A percentile compares a stretch with the other conserved stretches of the same genome.
Conservation (phyloP, 2,888 invertebrate species). For the Drosophila longiperda region DNA sequence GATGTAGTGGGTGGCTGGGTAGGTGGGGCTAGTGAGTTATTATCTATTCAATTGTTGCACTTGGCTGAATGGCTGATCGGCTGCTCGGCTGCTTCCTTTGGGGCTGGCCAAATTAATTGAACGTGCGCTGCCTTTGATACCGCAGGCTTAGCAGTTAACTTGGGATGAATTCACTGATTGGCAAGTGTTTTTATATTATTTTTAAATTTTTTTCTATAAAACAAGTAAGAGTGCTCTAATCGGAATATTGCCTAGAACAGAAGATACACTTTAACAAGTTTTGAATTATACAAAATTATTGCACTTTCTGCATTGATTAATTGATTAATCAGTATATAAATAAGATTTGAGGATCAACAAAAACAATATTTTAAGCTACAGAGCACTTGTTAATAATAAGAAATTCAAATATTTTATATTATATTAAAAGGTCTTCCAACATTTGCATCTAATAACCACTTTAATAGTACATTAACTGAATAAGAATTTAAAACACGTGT, state of each 20-base stretch:
- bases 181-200: conserved; percentile 47
- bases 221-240: background rate
- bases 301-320: background rate
- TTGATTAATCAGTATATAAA: too few species aligned
- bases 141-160: conserved; percentile 22
- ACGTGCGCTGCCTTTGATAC: conserved; percentile 47
- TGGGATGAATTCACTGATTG: conserved; percentile 42
- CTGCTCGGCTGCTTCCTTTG: conserved; percentile 56
- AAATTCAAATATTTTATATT: background rate
- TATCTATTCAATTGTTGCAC: conserved; percentile 84
- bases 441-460: background rate
- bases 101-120: conserved; percentile 78
- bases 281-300: background rate
- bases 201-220: background rate
- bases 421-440: background rate
- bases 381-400: background rate
- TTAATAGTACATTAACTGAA: background rate
- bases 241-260: too few species aligned
- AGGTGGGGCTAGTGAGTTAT: conserved; percentile 83
- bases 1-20: conserved; percentile 65
- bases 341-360: background rate
- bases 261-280: background rate
- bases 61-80: conserved; percentile 70
- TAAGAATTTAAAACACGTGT: background rate
- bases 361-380: background rate